Evolutionary conservation across 2,888 invertebrate genomes (phyloP).

Genomic region (Dryomyza anilis): DNA sequence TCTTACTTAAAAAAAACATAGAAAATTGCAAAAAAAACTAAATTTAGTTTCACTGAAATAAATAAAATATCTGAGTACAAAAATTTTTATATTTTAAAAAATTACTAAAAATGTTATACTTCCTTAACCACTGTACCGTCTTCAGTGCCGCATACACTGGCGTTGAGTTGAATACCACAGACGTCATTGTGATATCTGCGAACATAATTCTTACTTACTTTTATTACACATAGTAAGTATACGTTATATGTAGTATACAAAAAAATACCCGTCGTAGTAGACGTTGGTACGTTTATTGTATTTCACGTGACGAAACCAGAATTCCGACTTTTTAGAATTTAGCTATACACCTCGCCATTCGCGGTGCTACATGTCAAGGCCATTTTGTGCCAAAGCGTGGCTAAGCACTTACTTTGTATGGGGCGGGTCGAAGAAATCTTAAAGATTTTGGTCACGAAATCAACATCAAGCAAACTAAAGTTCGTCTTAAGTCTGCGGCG

Average conservation of each 20-base stretch:
- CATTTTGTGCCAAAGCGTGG: slow-evolving; percentile 11
- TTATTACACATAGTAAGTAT: no score
- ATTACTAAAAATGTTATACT: no score
- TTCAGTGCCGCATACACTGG: neutral
- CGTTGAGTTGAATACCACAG: neutral
- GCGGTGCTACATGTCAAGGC: neutral
- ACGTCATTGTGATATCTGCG: slow-evolving; percentile 16
- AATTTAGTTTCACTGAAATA: no score
- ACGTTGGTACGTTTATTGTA: slow-evolving; percentile 11
- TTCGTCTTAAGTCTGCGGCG: neutral
- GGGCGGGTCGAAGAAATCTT: neutral
- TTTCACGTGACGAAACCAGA: slow-evolving; percentile 12
- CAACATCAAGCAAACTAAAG: slow-evolving; percentile 15
- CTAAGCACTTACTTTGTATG: neutral
- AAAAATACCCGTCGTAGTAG: no score
- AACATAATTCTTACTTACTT: slow-evolving; percentile 22
- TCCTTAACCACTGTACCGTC: no score
- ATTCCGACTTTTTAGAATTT: neutral
- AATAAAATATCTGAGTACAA: no score
- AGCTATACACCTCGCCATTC: neutral
- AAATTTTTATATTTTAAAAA: no score
- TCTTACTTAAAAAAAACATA: no score
- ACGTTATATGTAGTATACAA: no score
- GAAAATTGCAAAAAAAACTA: no score
- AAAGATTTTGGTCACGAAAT: slow-evolving; percentile 14